These are phyloP conservation scores for Helicolenus hilgendorfi DNA, from an alignment of 2,797 vertebrate species.

Conservation along the genomic window DNA sequence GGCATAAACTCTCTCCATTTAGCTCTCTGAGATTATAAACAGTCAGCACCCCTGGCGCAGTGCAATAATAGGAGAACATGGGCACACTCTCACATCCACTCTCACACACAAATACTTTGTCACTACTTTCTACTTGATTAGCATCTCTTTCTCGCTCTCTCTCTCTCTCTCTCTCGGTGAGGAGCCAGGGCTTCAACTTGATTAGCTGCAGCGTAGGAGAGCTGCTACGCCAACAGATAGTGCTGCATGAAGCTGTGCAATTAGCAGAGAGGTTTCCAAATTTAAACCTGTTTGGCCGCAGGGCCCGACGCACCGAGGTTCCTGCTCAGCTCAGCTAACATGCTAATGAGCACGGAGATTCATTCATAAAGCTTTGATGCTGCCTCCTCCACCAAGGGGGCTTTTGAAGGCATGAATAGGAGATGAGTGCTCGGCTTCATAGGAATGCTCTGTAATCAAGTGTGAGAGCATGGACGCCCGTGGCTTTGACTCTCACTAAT, in stretches of 20 bases:
- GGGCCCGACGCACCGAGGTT: conserved; percentile 56
- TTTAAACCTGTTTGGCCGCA: conserved; percentile 74
- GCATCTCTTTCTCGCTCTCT: conserved; percentile 2
- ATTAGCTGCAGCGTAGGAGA: conserved; percentile 70
- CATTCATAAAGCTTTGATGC: conserved; percentile 86
- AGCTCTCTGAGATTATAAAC: conserved; percentile 70
- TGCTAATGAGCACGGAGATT: conserved; percentile 79
- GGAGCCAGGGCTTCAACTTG: conserved; percentile 54
- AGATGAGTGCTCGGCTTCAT: conserved; percentile 60
- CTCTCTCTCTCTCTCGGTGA: conserved; percentile 13
- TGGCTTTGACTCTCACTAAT: conserved; percentile 61
- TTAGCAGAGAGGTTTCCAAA: conserved; percentile 82
- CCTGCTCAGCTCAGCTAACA: conserved; percentile 69
- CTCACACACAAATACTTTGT: conserved; percentile 35
- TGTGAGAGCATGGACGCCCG: conserved; percentile 28
- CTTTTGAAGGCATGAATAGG: conserved; percentile 65
- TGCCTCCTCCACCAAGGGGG: conserved; percentile 56
- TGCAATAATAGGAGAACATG: conserved; percentile 31
- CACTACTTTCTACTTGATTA: conserved; percentile 74
- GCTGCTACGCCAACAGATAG: conserved; percentile 55
- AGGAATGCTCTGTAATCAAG: conserved; percentile 63
- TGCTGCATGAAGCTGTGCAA: conserved; percentile 69
- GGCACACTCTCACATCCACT: conserved; percentile 4
- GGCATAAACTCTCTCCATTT: conserved; percentile 63
- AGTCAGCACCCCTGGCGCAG: conserved; percentile 53